Base-by-base conservation (phyloP, 2,888 invertebrate species). In the Fragum sueziense region DNA sequence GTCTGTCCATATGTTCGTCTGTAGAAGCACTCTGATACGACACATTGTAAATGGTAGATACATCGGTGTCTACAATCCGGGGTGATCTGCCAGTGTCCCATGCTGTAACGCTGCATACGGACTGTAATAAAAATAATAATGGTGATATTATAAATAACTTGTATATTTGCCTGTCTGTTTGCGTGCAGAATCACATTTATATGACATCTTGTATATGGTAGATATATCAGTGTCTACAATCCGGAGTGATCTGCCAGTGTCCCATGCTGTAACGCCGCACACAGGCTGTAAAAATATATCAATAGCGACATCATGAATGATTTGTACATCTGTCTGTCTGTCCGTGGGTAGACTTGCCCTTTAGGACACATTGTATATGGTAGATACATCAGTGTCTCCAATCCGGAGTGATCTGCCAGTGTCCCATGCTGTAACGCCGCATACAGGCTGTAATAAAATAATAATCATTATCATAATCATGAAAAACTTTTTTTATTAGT, bases 201-300 rank as follows among this genome's bases (percentile, higher is more conserved):
- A 87, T 33, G 86, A 84, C 29, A 79, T 72, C 37, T 37, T 77
- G 59, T 87, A 87, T 14, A 80, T 74, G 11, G 86, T 70, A 3
- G 74, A 51, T 11, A 71, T 70, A 9, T 73, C 62, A 7, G 71
- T 67, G 29, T 62, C 59, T 7, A 51, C 72, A 4, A n/a, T 14
- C 4, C n/a, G 29, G 11, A 25, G 33, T 1, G 31, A 20, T 17
- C 25, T 34, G 11, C 78, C 79, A n/a, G 67, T 70, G 17, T 82
- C 41, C 82, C 85, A 86, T 2, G 86, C n/a, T 34, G 82, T 80
- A 2, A 86, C 84, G 27, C 61, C 76, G 47, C 86, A 86, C 14
- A 86, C 84, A 11, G 86, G 85, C 86, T 86, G 65, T 20, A 47
- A 47, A n/a, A n/a, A n/a, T n/a, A n/a, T n/a, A n/a, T n/a, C n/a